A percentile compares a stretch with the other conserved stretches of the same genome.
Evolutionary conservation across 2,797 vertebrate species (phyloP).

Genomic region (Sphenodon punctatus): DNA sequence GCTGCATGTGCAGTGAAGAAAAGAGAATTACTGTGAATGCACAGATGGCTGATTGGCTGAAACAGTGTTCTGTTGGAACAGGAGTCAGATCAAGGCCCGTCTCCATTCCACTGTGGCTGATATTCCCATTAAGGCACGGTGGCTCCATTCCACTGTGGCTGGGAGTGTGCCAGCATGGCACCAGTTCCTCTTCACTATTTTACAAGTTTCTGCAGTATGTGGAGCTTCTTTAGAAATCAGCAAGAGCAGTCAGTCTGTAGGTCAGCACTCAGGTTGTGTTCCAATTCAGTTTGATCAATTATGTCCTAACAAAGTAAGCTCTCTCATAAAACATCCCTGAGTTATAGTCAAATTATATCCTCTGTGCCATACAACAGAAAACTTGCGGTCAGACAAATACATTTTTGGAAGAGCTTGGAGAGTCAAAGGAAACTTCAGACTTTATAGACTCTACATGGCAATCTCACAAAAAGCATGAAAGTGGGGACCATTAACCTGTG

Average conservation of each 20-base stretch:
- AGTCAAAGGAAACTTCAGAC: neutral
- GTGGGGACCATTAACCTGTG: neutral
- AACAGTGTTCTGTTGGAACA: too few species aligned
- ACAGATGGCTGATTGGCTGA: too few species aligned
- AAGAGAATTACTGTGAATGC: too few species aligned
- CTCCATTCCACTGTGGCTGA: too few species aligned
- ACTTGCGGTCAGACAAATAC: neutral
- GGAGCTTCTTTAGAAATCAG: neutral
- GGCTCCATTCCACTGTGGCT: neutral
- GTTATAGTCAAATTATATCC: too few species aligned
- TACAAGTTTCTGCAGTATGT: neutral
- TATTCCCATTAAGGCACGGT: too few species aligned
- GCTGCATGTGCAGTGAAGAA: too few species aligned
- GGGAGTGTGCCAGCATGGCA: neutral
- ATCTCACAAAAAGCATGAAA: constrained; percentile 1
- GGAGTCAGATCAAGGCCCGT: too few species aligned
- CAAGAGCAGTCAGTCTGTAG: neutral
- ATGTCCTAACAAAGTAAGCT: neutral
- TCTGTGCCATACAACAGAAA: neutral
- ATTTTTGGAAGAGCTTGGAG: neutral
- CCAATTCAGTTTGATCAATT: neutral
- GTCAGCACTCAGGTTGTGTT: neutral
- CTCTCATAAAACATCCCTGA: neutral
- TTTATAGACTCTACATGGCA: neutral
- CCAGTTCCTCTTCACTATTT: neutral